These are phyloP conservation scores for Dorcus hopei DNA, from an alignment of 2,888 invertebrate genomes.

Conservation along the genomic window DNA sequence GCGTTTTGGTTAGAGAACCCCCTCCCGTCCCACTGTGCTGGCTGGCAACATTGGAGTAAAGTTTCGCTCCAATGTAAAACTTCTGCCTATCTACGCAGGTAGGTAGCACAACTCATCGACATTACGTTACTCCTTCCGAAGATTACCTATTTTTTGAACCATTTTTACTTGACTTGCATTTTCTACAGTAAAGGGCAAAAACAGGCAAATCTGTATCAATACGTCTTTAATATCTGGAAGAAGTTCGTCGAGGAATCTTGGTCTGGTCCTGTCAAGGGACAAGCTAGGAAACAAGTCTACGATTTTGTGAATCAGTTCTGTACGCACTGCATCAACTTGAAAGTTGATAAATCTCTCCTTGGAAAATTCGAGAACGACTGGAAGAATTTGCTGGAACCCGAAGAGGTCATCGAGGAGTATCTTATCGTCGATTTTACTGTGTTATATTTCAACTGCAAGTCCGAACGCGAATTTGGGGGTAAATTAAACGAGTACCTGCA, in stretches of 20 bases:
- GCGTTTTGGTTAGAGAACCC: no score
- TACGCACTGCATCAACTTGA: background rate
- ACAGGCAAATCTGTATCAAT: background rate
- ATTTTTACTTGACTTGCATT: constrained; percentile 7
- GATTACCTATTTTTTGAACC: background rate
- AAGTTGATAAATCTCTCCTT: background rate
- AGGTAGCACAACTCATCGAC: background rate
- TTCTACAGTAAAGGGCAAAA: background rate
- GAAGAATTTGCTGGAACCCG: background rate
- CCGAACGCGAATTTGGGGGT: constrained; percentile 1
- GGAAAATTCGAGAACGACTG: constrained; percentile 2
- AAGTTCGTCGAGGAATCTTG: background rate
- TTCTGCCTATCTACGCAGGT: no score
- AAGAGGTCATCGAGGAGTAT: background rate
- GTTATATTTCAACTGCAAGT: background rate
- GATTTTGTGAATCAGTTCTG: background rate
- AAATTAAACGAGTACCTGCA: background rate
- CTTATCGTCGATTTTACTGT: background rate
- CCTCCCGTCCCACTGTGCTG: no score
- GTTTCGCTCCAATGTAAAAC: no score
- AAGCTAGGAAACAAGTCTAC: background rate
- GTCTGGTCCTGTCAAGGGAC: background rate
- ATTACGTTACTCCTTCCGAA: background rate
- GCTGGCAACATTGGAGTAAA: no score
- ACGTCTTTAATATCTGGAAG: background rate